Conservation (phyloP, 2,113 vertebrate genomes). For the Sialia sialis region DNA sequence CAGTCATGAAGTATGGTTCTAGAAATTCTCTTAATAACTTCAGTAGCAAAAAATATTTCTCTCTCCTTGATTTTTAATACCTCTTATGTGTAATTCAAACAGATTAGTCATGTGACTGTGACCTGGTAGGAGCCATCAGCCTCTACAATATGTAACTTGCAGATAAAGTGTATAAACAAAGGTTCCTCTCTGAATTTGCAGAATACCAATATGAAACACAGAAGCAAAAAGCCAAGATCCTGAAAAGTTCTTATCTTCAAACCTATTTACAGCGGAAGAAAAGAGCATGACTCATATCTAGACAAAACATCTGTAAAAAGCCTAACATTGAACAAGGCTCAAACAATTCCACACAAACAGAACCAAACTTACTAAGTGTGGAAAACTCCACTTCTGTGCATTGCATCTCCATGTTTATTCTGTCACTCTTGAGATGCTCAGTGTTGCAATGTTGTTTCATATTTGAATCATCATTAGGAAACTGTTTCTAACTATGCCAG, state of each 20-base stretch:
- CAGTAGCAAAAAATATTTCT: background rate
- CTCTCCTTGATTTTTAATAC: background rate
- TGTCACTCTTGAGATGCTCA: background rate
- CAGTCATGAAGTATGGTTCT: background rate
- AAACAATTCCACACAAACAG: background rate
- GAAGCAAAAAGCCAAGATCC: background rate
- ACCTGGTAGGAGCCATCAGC: background rate
- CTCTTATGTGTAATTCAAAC: background rate
- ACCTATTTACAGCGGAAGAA: background rate
- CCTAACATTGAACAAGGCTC: background rate
- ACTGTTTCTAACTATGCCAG: background rate
- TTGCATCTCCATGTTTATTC: background rate
- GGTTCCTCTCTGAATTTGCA: background rate
- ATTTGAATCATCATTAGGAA: background rate
- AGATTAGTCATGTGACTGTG: background rate
- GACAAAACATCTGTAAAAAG: background rate
- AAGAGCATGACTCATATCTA: background rate
- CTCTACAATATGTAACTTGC: background rate
- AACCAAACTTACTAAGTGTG: background rate
- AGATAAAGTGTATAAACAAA: background rate
- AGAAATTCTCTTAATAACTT: background rate
- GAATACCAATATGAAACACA: background rate
- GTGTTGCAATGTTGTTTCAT: background rate
- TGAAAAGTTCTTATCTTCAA: background rate
- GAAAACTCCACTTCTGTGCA: background rate